Evolutionary conservation across 1,140 invertebrate genomes (phyloP).

Genomic region (Bactericera cockerelli): DNA sequence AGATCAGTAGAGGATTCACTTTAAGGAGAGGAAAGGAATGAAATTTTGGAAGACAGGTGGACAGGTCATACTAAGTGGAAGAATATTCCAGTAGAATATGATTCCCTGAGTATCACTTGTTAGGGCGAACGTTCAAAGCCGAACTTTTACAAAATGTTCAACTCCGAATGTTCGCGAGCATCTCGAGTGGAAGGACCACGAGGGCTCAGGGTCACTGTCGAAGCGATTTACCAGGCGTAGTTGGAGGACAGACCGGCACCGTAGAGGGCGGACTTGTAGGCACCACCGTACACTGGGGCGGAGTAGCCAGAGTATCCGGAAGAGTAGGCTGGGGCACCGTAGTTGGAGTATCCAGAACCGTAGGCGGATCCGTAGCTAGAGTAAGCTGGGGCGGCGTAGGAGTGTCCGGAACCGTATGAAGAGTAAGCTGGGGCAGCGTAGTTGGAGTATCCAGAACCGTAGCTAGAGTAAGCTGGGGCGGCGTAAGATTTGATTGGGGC

Average conservation of each 20-base stretch:
- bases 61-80: too few relatives aligned
- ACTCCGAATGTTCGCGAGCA: too few relatives aligned
- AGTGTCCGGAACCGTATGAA: neutral
- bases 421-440: conserved; percentile 2
- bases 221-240: neutral
- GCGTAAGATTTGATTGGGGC: neutral
- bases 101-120: too few relatives aligned
- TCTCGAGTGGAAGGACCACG: too few relatives aligned
- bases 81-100: too few relatives aligned
- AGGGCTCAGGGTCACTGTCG: neutral
- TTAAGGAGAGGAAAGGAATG: too few relatives aligned
- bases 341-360: neutral
- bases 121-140: too few relatives aligned
- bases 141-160: too few relatives aligned
- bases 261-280: conserved; percentile 1
- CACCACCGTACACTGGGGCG: neutral
- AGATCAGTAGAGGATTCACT: too few relatives aligned
- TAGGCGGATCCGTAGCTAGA: neutral
- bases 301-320: neutral
- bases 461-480: neutral
- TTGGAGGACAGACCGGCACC: neutral
- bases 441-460: neutral
- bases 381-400: neutral
- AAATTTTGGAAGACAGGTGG: too few relatives aligned
- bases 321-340: neutral